Conservation (phyloP, 2,113 vertebrate genomes). For the Alethe castanea region DNA sequence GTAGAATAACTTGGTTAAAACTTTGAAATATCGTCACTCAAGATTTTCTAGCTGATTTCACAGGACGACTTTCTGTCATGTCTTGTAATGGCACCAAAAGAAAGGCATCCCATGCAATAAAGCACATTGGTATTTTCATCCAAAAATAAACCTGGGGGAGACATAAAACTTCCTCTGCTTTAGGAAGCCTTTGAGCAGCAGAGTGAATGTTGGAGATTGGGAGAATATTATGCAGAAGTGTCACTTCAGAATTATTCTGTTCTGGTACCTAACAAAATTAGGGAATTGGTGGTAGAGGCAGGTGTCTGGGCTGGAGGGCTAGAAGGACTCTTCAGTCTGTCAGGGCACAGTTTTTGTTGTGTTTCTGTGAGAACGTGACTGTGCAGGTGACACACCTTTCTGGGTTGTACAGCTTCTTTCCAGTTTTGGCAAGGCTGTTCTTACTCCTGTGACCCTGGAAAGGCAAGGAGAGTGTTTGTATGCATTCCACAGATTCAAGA, state of each 20-base stretch:
- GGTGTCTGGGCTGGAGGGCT: background rate
- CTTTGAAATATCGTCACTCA: background rate
- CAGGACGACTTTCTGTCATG: background rate
- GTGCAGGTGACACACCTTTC: background rate
- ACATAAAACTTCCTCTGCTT: background rate
- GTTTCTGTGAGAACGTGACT: background rate
- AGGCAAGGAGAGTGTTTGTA: background rate
- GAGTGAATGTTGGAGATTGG: background rate
- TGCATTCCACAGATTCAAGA: background rate
- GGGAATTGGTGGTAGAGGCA: background rate
- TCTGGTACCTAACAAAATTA: background rate
- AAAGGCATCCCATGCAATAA: background rate
- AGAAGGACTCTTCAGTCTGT: background rate
- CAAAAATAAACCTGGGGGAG: background rate
- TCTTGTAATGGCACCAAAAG: background rate
- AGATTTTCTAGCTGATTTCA: constrained; percentile 1
- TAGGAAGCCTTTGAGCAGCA: background rate
- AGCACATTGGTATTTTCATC: background rate
- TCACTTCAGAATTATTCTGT: background rate
- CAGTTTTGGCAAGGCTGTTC: background rate
- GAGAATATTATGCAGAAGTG: background rate
- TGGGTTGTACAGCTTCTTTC: constrained; percentile 3
- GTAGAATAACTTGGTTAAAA: background rate
- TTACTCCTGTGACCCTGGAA: background rate
- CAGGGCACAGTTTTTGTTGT: background rate